Evolutionary conservation across 2,888 invertebrate genomes (phyloP).

Genomic region (Acleris laterana): DNA sequence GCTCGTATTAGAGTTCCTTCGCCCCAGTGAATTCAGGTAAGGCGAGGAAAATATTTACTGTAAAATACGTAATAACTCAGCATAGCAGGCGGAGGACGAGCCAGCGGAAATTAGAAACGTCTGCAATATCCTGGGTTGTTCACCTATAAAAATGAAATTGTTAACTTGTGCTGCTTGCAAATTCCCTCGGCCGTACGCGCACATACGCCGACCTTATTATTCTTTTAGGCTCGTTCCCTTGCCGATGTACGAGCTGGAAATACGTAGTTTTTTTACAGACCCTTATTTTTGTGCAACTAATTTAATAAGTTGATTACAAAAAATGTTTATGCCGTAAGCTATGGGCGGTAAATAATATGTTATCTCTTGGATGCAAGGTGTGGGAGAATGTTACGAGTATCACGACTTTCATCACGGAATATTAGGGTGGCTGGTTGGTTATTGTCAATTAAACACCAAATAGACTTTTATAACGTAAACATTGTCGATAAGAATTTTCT

Average conservation of each 20-base stretch:
- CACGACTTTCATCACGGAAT: no score
- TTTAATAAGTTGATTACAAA: no score
- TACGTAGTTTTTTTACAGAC: no score
- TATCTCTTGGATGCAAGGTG: no score
- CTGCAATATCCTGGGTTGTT: constrained; percentile 63
- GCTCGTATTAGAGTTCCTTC: constrained; percentile 7
- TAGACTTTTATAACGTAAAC: no score
- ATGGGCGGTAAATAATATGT: no score
- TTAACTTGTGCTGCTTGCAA: constrained; percentile 47
- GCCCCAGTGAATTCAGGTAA: constrained; percentile 21
- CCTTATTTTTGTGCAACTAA: no score
- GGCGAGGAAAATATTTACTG: constrained; percentile 54
- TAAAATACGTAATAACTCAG: constrained; percentile 60
- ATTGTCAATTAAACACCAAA: no score
- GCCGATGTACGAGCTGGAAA: not conserved
- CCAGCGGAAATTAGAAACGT: constrained; percentile 66
- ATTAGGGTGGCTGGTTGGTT: no score
- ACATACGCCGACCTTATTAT: constrained; percentile 24
- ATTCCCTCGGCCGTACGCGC: constrained; percentile 20
- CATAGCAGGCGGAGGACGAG: constrained; percentile 44
- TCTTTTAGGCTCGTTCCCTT: constrained; percentile 18
- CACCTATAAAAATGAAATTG: constrained; percentile 61
- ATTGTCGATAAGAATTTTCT: no score
- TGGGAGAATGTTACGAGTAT: no score
- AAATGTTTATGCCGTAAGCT: no score